Conservation (phyloP, 2,113 vertebrate genomes). For the western clawed frog (Xenopus tropicalis) region UCB_Xtro_10.0 CM004444.2:14271001-14271500, state of each 20-base stretch:
- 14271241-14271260: not conserved
- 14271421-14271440: too few species aligned
- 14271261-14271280: too few species aligned
- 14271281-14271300: too few species aligned
- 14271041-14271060: slow-evolving; percentile 23
- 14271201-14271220: not conserved
- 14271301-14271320: too few species aligned
- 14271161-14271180: slow-evolving; percentile 9
- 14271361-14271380: too few species aligned
- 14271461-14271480: too few species aligned
- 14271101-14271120: slow-evolving; percentile 18
- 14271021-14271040: slow-evolving; percentile 33
- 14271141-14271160: slow-evolving; percentile 16
- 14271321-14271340: too few species aligned
- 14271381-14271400: too few species aligned
- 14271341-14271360: too few species aligned
- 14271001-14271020: not conserved
- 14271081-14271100: slow-evolving; percentile 41
- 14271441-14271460: too few species aligned
- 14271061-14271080: slow-evolving; percentile 35
- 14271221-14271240: not conserved
- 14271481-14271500: too few species aligned
- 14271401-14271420: too few species aligned
- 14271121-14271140: slow-evolving; percentile 23
- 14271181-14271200: slow-evolving; percentile 8